These are phyloP conservation scores for Lasioglossum marginatum DNA, from an alignment of 2,888 invertebrate genomes.

Conservation along the genomic window DNA sequence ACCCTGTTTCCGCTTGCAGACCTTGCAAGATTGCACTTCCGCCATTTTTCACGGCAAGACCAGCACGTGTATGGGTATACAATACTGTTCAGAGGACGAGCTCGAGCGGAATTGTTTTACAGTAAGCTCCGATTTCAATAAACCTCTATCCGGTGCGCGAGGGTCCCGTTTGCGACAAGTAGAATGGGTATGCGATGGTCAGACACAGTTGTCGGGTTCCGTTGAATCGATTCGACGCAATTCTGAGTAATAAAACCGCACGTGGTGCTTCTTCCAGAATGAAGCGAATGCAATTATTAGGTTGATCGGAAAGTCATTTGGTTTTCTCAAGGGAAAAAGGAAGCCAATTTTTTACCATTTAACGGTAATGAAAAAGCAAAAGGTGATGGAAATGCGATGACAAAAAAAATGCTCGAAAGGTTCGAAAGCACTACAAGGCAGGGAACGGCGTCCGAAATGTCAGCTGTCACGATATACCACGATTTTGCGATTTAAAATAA, in stretches of 20 bases:
- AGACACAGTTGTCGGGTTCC: neutral
- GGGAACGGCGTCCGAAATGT: too few relatives aligned
- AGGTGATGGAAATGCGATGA: too few relatives aligned
- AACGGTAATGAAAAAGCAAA: too few relatives aligned
- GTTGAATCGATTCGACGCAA: neutral
- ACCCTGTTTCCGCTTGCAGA: neutral
- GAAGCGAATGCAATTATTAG: neutral
- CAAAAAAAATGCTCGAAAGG: too few relatives aligned
- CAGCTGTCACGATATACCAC: too few relatives aligned
- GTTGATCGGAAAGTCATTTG: too few relatives aligned
- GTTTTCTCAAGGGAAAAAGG: too few relatives aligned
- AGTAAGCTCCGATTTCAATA: neutral
- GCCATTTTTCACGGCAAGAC: neutral
- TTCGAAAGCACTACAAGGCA: too few relatives aligned
- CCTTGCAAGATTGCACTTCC: neutral
- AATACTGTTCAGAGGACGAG: neutral
- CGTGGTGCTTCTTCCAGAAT: neutral
- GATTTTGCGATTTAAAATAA: too few relatives aligned
- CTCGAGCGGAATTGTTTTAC: neutral
- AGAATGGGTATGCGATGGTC: neutral
- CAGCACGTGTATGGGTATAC: neutral
- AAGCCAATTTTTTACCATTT: too few relatives aligned
- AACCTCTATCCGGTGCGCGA: neutral
- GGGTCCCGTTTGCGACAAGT: neutral
- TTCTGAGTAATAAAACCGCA: neutral